Conservation (phyloP, 2,113 vertebrate species). For the Gasterosteus aculeatus region DNA sequence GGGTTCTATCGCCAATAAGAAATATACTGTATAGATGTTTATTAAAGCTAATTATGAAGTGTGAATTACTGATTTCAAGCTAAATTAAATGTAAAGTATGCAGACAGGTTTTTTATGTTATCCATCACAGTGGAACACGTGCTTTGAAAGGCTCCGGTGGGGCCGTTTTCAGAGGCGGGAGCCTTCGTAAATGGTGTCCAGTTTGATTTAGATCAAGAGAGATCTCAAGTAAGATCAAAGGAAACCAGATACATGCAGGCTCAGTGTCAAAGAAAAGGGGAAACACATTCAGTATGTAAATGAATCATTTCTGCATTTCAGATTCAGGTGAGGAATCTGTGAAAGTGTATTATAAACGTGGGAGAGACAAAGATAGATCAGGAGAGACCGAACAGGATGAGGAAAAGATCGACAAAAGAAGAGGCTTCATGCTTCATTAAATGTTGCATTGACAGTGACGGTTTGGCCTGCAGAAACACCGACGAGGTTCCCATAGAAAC, state of each 20-base stretch:
- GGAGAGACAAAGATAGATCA: not conserved
- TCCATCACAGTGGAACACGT: not conserved
- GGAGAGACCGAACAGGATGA: slow-evolving; percentile 15
- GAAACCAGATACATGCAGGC: slow-evolving; percentile 21
- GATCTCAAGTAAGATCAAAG: slow-evolving; percentile 64
- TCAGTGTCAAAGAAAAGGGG: slow-evolving; percentile 29
- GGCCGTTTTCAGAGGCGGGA: slow-evolving; percentile 22
- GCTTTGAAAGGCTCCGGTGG: slow-evolving; percentile 15
- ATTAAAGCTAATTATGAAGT: too few species aligned
- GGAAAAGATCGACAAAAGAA: slow-evolving; percentile 19
- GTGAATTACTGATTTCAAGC: not conserved
- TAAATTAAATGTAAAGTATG: not conserved
- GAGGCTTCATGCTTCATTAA: slow-evolving; percentile 10
- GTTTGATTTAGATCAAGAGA: slow-evolving; percentile 63
- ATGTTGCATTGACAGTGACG: slow-evolving; percentile 26
- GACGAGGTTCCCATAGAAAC: slow-evolving; percentile 57
- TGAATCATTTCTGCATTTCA: slow-evolving; percentile 54
- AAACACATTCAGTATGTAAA: slow-evolving; percentile 63
- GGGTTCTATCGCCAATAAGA: not conserved
- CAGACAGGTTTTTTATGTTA: not conserved
- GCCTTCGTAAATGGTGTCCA: slow-evolving; percentile 46
- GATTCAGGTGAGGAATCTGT: slow-evolving; percentile 38
- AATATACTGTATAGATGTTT: not conserved
- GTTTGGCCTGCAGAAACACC: slow-evolving; percentile 12
- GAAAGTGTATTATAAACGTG: slow-evolving; percentile 30